These are phyloP conservation scores for Arrhopalites spinosus DNA, from an alignment of 2,888 invertebrate species.

Conservation along the genomic window DNA sequence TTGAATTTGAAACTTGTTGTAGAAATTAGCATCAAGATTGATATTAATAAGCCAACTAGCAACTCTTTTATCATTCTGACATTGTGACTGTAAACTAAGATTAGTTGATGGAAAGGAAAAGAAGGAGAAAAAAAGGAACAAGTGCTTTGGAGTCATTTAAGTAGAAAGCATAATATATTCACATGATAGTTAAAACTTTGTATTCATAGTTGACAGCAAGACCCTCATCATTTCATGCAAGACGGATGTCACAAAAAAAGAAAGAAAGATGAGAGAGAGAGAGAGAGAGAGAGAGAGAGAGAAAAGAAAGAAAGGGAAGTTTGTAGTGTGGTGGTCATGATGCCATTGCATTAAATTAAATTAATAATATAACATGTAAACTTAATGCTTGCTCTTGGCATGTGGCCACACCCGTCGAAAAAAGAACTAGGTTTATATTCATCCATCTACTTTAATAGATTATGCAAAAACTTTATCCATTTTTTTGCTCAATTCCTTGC, in stretches of 20 bases:
- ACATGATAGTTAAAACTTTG: neutral
- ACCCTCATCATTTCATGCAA: neutral
- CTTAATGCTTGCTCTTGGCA: neutral
- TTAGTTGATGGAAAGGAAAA: neutral
- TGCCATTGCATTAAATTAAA: neutral
- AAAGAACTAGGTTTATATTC: too few species aligned
- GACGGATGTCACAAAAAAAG: neutral
- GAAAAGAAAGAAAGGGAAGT: slow-evolving; percentile 5
- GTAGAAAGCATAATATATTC: neutral
- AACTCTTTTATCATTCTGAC: neutral
- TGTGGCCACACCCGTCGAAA: slow-evolving; percentile 8
- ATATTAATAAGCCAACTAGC: too few species aligned
- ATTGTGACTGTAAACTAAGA: neutral
- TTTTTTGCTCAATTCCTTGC: too few species aligned
- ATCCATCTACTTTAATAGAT: slow-evolving; percentile 4
- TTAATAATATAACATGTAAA: neutral
- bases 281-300: neutral
- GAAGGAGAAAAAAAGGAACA: neutral
- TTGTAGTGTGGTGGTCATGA: neutral
- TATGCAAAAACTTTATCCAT: too few species aligned
- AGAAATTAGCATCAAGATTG: too few species aligned
- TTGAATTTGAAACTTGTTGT: too few species aligned
- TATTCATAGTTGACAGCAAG: slow-evolving; percentile 8
- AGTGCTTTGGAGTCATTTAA: neutral
- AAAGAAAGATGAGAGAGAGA: neutral